phyloP scores from a whole-genome alignment of 2,888 invertebrate genomes.

The Diachrysia chrysitis region DNA sequence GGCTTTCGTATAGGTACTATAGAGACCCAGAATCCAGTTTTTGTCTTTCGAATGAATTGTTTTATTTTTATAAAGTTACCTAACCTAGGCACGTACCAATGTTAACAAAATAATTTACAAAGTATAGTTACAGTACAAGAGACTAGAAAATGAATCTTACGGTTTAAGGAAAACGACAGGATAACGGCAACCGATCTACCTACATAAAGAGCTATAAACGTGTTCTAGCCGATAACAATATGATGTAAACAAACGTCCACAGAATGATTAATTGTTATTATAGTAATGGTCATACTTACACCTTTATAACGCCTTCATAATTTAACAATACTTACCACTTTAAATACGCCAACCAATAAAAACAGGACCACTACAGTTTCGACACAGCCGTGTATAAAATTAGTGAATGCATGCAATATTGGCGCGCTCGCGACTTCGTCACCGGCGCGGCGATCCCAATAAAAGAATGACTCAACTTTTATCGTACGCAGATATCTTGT shows the following conservation, averaged over 20 bases:
- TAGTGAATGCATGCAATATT: constrained; percentile 46
- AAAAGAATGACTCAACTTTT: constrained; percentile 42
- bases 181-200: not conserved
- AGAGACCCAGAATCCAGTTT: too few species aligned
- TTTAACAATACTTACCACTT: constrained; percentile 10
- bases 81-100: too few species aligned
- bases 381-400: constrained; percentile 38
- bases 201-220: not conserved
- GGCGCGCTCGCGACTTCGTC: constrained; percentile 39
- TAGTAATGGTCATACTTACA: constrained; percentile 8
- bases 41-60: too few species aligned
- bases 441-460: constrained; percentile 53
- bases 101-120: too few species aligned
- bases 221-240: not conserved
- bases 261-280: constrained; percentile 41
- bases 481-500: constrained; percentile 43
- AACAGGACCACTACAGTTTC: constrained; percentile 43
- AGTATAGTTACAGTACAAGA: too few species aligned
- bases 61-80: too few species aligned
- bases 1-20: too few species aligned
- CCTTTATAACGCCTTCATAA: constrained; percentile 14
- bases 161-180: not conserved
- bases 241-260: not conserved
- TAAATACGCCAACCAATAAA: constrained; percentile 39
- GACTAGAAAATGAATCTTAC: too few species aligned